Evolutionary conservation across 2,888 invertebrate genomes (phyloP).

Genomic region (Scelioninae gen. 1): DNA sequence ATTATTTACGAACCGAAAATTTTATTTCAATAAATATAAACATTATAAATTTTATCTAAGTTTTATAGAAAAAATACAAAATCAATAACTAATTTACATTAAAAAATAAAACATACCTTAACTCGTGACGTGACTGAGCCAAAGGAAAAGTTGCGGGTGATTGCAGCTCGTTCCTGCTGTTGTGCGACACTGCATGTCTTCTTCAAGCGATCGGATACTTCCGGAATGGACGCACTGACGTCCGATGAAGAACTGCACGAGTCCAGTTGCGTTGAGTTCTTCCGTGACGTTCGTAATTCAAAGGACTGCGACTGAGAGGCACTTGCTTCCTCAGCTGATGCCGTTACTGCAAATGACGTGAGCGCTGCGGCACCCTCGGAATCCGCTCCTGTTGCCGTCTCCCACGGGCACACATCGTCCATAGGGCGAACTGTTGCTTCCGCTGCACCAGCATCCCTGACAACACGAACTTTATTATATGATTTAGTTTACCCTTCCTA

Average conservation of each 20-base stretch:
- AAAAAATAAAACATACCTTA: slow-evolving; percentile 42
- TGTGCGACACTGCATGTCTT: slow-evolving; percentile 87
- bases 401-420: slow-evolving; percentile 88
- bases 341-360: slow-evolving; percentile 73
- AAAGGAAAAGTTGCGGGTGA: slow-evolving; percentile 80
- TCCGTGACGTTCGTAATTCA: slow-evolving; percentile 85
- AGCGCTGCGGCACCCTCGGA: slow-evolving; percentile 73
- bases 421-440: slow-evolving; percentile 81
- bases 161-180: slow-evolving; percentile 74
- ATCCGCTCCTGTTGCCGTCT: slow-evolving; percentile 80
- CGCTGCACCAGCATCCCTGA: slow-evolving; percentile 82
- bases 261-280: slow-evolving; percentile 89
- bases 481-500: slow-evolving; percentile 77
- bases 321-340: slow-evolving; percentile 75
- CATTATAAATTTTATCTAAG: too few species aligned
- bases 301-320: slow-evolving; percentile 70
- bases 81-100: not conserved
- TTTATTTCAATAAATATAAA: too few species aligned
- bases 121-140: slow-evolving; percentile 78
- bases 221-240: slow-evolving; percentile 86
- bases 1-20: too few species aligned
- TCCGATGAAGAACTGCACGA: slow-evolving; percentile 91
- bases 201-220: slow-evolving; percentile 87
- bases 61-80: too few species aligned
- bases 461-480: slow-evolving; percentile 83